phyloP scores from a whole-genome alignment of 2,113 vertebrate species.

The Pelecanoides urinatrix region DNA sequence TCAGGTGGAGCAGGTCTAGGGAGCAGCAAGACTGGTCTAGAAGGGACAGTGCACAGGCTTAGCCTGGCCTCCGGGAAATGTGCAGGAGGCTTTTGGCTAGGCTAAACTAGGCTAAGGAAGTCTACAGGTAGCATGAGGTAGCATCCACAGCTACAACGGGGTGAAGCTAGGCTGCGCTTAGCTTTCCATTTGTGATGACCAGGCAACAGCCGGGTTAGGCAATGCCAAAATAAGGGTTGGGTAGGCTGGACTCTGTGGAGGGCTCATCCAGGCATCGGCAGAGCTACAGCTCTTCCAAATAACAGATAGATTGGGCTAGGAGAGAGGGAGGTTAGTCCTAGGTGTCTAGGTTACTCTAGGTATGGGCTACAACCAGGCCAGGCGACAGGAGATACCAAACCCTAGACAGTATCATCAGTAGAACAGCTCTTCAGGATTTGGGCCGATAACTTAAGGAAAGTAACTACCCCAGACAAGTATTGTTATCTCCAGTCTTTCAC shows the following conservation, averaged over 20 bases:
- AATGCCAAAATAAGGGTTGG: neutral
- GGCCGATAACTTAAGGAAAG: neutral
- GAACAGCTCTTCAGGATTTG: neutral
- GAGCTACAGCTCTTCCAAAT: neutral
- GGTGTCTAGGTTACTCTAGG: neutral
- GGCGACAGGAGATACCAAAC: neutral
- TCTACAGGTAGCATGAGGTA: neutral
- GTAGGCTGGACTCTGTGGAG: neutral
- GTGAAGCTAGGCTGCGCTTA: neutral
- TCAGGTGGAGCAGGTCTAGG: neutral
- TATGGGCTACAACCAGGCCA: neutral
- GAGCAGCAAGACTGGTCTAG: neutral
- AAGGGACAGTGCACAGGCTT: neutral
- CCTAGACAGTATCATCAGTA: neutral
- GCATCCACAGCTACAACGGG: neutral
- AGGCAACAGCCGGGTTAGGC: neutral
- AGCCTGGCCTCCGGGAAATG: rapidly evolving
- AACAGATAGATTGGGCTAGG: neutral
- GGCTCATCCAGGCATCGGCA: neutral
- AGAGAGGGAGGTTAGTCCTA: neutral
- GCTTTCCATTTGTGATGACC: neutral
- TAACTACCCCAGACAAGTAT: neutral
- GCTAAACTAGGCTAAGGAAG: neutral
- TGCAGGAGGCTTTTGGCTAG: neutral
- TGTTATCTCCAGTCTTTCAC: neutral